phyloP scores from a whole-genome alignment of 2,113 vertebrate genomes.

The Holacanthus passer region DNA sequence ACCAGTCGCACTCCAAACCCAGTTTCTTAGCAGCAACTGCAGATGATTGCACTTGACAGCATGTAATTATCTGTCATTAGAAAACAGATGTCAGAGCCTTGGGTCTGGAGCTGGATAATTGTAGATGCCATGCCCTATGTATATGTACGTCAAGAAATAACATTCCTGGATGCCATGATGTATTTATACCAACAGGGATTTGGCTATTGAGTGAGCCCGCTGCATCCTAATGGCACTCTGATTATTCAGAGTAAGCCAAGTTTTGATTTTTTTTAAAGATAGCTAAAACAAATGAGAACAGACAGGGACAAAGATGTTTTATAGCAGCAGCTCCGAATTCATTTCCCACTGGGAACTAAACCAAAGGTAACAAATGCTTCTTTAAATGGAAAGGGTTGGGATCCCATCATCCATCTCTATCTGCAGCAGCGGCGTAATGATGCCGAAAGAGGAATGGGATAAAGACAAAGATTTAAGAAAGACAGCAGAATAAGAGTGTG shows the following conservation, averaged over 20 bases:
- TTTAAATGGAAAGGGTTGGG: slow-evolving; percentile 71
- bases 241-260: slow-evolving; percentile 21
- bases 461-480: slow-evolving; percentile 77
- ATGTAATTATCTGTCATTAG: slow-evolving; percentile 96
- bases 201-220: slow-evolving; percentile 47
- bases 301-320: slow-evolving; percentile 46
- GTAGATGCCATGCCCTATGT: slow-evolving; percentile 58
- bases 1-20: slow-evolving; percentile 52
- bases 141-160: slow-evolving; percentile 59
- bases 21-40: slow-evolving; percentile 87
- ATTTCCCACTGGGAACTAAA: slow-evolving; percentile 64
- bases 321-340: slow-evolving; percentile 44
- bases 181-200: slow-evolving; percentile 58
- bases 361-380: slow-evolving; percentile 68
- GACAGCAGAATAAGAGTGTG: slow-evolving; percentile 73
- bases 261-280: slow-evolving; percentile 39
- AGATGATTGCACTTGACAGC: slow-evolving; percentile 92
- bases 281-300: slow-evolving; percentile 47
- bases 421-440: slow-evolving; percentile 63
- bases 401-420: slow-evolving; percentile 75
- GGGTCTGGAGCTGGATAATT: slow-evolving; percentile 79
- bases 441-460: slow-evolving; percentile 75
- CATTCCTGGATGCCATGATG: slow-evolving; percentile 58
- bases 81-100: slow-evolving; percentile 91
- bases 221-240: slow-evolving; percentile 34